Conservation (phyloP, 2,113 vertebrate species). For the Ahaetulla prasina region DNA sequence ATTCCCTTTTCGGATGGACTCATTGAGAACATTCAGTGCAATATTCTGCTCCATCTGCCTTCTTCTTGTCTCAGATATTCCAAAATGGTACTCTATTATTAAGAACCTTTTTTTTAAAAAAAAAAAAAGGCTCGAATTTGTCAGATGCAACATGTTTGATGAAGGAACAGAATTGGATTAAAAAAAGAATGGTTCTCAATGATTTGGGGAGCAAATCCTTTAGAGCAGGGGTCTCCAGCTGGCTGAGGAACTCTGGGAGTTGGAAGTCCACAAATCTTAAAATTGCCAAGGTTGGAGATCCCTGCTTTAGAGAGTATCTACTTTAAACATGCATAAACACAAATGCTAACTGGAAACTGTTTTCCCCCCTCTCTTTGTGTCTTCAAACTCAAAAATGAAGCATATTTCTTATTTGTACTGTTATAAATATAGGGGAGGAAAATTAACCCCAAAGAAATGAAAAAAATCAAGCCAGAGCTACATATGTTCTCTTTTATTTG, state of each 20-base stretch:
- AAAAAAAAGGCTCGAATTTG: not conserved
- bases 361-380: not conserved
- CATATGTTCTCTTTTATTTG: not conserved
- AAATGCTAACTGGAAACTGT: not conserved
- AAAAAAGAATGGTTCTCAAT: not conserved
- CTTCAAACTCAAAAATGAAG: not conserved
- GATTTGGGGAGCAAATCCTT: constrained; percentile 15
- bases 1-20: not conserved
- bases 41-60: not conserved
- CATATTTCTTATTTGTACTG: not conserved
- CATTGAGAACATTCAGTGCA: not conserved
- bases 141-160: rapidly evolving
- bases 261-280: too few species aligned
- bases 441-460: not conserved
- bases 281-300: too few species aligned
- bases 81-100: not conserved
- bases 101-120: not conserved
- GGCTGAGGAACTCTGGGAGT: too few species aligned
- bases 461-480: not conserved
- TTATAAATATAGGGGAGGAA: not conserved
- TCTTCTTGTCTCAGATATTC: not conserved
- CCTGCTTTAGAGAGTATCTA: constrained; percentile 4
- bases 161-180: not conserved
- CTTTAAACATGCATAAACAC: not conserved
- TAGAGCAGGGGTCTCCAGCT: too few species aligned